Evolutionary conservation across 2,797 vertebrate species (phyloP), one percentile per base, ranked within the genome.

Genomic region (Cottoperca gobio): DNA sequence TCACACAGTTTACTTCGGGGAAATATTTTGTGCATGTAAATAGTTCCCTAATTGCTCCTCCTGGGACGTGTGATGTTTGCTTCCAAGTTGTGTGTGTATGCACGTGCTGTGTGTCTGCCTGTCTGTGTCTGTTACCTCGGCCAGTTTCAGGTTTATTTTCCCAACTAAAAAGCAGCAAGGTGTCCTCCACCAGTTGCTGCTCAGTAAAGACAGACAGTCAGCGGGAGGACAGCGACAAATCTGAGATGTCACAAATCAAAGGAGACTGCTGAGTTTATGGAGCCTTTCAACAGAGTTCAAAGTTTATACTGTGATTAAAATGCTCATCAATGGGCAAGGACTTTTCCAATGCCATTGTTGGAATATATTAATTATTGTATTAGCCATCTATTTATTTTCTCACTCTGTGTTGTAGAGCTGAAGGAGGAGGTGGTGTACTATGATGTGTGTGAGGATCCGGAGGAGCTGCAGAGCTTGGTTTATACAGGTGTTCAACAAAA

Each of bases 341-440:
- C 35, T 66, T 67, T 53, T 46, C 31, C 37, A 12, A 28, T 10
- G 19, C 19, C 26, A n/a, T 37, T 63, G 12, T 46, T 45, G 17
- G 5, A 55, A 48, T 50, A 66, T 35, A 61, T 45, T 8, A 35
- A 54, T 53, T n/a, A 26, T 46, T 55, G 50, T 8, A 17, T 26
- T 7, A 19, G 13, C 31, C 54, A 58, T 35, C 6, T 11, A 14
- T 5, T 35, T 14, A 16, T 5, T 37, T 57, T 75, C 14, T 55
- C 8, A 21, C 12, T 70, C 9, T 78, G 76, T 87, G 84, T 91
- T 93, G 76, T 87, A 99, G 97, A 99, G 70, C 94, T 97, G 92
- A 96, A 96, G 85, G 96, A 98, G 76, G 97, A 99, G 93, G 97
- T 99, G 83, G 93, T 98, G 81, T 99, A 99, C 86, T 98, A 98